Evolutionary conservation across 2,888 invertebrate genomes (phyloP).

Genomic region (Drosophila rellima): DNA sequence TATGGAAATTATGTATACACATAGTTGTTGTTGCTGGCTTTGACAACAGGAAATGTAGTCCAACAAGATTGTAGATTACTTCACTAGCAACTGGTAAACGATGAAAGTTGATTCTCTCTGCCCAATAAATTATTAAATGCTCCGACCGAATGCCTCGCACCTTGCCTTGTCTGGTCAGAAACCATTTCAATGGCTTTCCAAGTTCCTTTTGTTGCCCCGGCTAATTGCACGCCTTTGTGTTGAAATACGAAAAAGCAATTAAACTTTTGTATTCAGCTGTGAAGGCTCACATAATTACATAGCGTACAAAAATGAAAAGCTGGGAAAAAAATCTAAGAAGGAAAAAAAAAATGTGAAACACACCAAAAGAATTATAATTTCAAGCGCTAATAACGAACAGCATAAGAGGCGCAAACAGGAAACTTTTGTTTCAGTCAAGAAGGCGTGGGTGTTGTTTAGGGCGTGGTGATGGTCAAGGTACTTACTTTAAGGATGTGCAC

Average conservation of each 20-base stretch:
- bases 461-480: slow-evolving; percentile 29
- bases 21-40: slow-evolving; percentile 25
- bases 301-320: slow-evolving; percentile 34
- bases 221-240: slow-evolving; percentile 71
- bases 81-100: slow-evolving; percentile 9
- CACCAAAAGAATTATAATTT: slow-evolving; percentile 43
- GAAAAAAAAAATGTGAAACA: slow-evolving; percentile 26
- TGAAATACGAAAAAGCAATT: slow-evolving; percentile 72
- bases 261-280: slow-evolving; percentile 70
- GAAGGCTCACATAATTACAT: slow-evolving; percentile 66
- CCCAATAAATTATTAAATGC: slow-evolving; percentile 52
- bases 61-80: slow-evolving; percentile 36
- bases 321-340: slow-evolving; percentile 23
- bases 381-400: slow-evolving; percentile 36
- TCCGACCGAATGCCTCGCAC: slow-evolving; percentile 6
- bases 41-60: slow-evolving; percentile 40
- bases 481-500: not conserved
- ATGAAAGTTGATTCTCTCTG: slow-evolving; percentile 23
- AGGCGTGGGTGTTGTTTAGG: slow-evolving; percentile 21
- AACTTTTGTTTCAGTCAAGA: slow-evolving; percentile 26
- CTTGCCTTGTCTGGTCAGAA: slow-evolving; percentile 9
- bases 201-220: slow-evolving; percentile 41
- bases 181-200: slow-evolving; percentile 32
- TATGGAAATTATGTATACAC: slow-evolving; percentile 55
- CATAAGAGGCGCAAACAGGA: slow-evolving; percentile 30